Evolutionary conservation across 2,113 vertebrate species (phyloP), one percentile per base, ranked within the genome.

Genomic region (Dolichotis patagonum): DNA sequence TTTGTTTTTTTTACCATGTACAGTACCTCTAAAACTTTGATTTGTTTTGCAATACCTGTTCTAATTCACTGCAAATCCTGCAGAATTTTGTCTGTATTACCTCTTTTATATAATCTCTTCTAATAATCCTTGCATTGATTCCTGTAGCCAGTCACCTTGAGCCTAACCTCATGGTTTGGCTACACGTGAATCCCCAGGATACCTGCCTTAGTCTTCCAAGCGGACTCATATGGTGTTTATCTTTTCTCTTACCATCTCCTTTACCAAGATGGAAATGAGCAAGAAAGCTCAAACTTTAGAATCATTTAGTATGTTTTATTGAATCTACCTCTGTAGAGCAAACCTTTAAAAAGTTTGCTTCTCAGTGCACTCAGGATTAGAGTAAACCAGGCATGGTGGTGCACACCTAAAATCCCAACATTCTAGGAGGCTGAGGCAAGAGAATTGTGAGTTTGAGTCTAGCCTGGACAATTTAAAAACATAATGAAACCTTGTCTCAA

Each of bases 201-300:
- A 71, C n/a, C 46, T 89, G 35, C 54, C 13, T 52, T 78, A 38
- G 35, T 89, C 75, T 92, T 92, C 81, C 83, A 8, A 73, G 85
- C 19, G 56, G 24, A 65, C 56, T 71, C 14, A 60, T 0, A 35
- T 95, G 69, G 22, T 77, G 20, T 91, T 63, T 83, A 28, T 90
- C 46, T 93, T 71, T 28, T 73, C 16, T 88, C 52, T 71, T 82
- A 17, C 43, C 49, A 1, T 85, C 19, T 49, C 22, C 97, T 32
- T 28, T 97, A 65, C 35, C 52, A 85, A 75, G 54, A 84, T 94
- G 63, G 46, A 95, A 96, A 85, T 54, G 28, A 90, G n/a, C 30
- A 49, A 69, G 43, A 77, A 90, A 90, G 11, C 13, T 22, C 69
- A 83, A 58, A 90, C 16, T 60, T 78, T 81, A 87, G 80, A 88